Conservation (phyloP, 2,113 vertebrate species). For the Thryonomys swinderianus region DNA sequence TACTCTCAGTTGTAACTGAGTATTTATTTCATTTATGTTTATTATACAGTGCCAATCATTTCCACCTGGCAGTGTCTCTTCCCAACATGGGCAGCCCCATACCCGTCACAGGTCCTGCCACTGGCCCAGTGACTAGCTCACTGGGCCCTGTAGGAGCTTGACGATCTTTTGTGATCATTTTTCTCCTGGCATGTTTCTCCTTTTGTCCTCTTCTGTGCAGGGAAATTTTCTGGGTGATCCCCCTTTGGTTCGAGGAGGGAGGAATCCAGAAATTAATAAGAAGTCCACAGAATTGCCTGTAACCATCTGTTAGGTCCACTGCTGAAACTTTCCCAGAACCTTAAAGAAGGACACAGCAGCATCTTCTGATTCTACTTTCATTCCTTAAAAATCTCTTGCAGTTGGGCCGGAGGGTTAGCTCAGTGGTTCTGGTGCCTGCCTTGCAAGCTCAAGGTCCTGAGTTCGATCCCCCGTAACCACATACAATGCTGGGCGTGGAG, state of each 20-base stretch:
- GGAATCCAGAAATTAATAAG: no score
- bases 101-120: neutral
- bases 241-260: neutral
- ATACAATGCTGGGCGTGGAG: no score
- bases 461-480: no score
- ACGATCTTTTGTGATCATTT: neutral
- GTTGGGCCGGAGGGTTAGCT: no score
- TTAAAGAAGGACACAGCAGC: neutral
- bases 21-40: neutral
- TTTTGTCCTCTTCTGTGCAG: neutral
- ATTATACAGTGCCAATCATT: neutral
- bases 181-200: neutral
- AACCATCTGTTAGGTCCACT: neutral
- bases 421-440: no score
- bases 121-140: neutral
- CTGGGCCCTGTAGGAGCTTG: neutral
- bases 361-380: neutral
- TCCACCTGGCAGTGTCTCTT: neutral
- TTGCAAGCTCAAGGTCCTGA: no score
- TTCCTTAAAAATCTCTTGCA: no score
- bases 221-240: neutral
- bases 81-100: no score
- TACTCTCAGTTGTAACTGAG: neutral
- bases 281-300: neutral
- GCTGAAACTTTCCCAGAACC: neutral